Evolutionary conservation across 2,888 invertebrate species (phyloP).

Genomic region (Netelia fuscicornis): DNA sequence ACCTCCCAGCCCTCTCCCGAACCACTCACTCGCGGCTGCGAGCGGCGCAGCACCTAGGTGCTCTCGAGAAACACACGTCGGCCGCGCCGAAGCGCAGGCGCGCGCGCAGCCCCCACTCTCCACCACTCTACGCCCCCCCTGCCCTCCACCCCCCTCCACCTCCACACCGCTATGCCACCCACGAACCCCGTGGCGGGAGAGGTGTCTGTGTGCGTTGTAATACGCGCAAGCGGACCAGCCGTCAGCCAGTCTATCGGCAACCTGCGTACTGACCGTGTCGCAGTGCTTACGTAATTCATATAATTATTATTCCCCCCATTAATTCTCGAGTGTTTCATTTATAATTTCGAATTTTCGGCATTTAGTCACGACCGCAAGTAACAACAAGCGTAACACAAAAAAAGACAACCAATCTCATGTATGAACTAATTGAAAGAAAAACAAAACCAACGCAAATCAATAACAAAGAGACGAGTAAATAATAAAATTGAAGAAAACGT

Average conservation of each 20-base stretch:
- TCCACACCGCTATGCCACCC: conserved; percentile 69
- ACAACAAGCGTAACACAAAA: background rate
- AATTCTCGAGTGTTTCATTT: conserved; percentile 78
- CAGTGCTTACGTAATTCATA: conserved; percentile 81
- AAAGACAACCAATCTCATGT: conserved; percentile 9
- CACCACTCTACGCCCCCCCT: background rate
- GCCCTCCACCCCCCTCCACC: background rate
- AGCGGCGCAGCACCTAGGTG: conserved; percentile 15
- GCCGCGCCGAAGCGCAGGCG: background rate
- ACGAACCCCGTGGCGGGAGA: conserved; percentile 60
- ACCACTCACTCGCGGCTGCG: background rate
- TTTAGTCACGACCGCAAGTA: conserved; percentile 54
- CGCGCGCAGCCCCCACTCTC: conserved; percentile 24
- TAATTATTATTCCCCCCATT: conserved; percentile 80
- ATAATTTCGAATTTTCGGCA: conserved; percentile 65
- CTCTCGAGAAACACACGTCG: background rate
- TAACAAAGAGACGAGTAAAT: background rate
- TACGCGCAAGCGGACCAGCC: conserved; percentile 59
- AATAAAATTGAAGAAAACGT: conserved; percentile 7
- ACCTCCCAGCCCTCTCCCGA: too few species aligned
- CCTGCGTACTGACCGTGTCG: conserved; percentile 84
- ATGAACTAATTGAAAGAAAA: conserved; percentile 6
- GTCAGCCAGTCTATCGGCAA: conserved; percentile 84
- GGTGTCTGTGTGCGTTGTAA: conserved; percentile 68
- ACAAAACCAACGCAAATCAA: background rate